Conservation (phyloP, 2,888 invertebrate species). For the Cinara cedri region DNA sequence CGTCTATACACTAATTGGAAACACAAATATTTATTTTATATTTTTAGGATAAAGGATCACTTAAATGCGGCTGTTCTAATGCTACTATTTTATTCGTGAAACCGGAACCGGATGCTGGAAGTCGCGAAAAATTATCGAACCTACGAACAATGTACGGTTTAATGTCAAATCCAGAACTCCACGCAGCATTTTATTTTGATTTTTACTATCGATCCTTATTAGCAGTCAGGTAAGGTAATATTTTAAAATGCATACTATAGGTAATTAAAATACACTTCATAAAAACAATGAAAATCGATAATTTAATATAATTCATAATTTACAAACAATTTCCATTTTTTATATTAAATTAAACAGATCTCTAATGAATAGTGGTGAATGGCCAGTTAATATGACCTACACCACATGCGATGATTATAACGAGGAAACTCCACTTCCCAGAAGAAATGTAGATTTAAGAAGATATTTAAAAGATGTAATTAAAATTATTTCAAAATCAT, state of each 20-base stretch:
- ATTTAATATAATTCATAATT: background rate
- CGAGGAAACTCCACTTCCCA: slow-evolving; percentile 76
- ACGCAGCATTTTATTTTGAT: slow-evolving; percentile 88
- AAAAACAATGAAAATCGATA: background rate
- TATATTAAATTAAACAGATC: slow-evolving; percentile 60
- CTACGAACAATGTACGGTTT: slow-evolving; percentile 72
- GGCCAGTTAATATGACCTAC: slow-evolving; percentile 76
- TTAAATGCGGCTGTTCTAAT: slow-evolving; percentile 78
- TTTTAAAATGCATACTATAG: background rate
- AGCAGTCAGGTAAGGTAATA: slow-evolving; percentile 71
- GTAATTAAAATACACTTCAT: background rate
- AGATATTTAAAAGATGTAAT: slow-evolving; percentile 72
- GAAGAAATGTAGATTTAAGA: slow-evolving; percentile 72
- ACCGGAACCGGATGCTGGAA: slow-evolving; percentile 73
- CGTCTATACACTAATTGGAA: too few species aligned
- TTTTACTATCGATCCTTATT: slow-evolving; percentile 75
- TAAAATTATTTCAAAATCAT: background rate
- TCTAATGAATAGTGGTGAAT: slow-evolving; percentile 69
- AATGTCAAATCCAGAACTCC: slow-evolving; percentile 70
- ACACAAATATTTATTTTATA: background rate
- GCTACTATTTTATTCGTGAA: slow-evolving; percentile 77
- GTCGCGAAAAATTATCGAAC: slow-evolving; percentile 73
- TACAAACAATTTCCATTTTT: background rate
- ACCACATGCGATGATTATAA: slow-evolving; percentile 80
- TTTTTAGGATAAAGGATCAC: slow-evolving; percentile 70